These are phyloP conservation scores for Calliphora vicina DNA, from an alignment of 1,140 invertebrate species.

Conservation along the genomic window DNA sequence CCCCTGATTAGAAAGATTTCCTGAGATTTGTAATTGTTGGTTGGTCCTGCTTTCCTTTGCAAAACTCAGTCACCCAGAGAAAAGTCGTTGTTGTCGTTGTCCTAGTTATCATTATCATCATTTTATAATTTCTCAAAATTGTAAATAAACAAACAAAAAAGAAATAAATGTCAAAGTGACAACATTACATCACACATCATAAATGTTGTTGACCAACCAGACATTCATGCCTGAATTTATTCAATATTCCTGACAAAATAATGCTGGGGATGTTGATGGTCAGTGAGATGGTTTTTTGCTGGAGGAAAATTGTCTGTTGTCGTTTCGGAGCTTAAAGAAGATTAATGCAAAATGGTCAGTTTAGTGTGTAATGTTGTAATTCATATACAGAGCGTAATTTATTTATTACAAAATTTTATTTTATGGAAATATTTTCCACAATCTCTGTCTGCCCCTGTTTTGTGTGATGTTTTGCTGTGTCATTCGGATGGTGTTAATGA, in stretches of 20 bases:
- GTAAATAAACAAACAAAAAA: neutral
- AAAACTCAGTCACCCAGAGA: constrained; percentile 20
- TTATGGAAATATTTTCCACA: neutral
- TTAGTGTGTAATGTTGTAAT: constrained; percentile 22
- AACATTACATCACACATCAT: constrained; percentile 23
- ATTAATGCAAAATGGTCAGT: constrained; percentile 31
- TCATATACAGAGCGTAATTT: neutral
- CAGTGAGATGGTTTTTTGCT: neutral
- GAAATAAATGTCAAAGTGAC: constrained; percentile 34
- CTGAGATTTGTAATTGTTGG: neutral
- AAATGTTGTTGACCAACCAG: neutral
- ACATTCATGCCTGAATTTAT: neutral
- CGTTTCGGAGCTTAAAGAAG: neutral
- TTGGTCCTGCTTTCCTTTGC: neutral
- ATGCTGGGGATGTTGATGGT: neutral
- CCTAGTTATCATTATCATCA: constrained; percentile 19
- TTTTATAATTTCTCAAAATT: constrained; percentile 29
- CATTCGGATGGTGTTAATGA: constrained; percentile 30
- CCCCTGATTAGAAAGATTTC: constrained; percentile 27
- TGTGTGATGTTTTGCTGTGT: neutral
- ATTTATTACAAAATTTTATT: neutral
- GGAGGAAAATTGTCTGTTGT: neutral
- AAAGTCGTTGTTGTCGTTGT: neutral
- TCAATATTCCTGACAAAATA: neutral
- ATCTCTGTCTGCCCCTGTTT: neutral